Conservation (phyloP, 2,113 vertebrate species). For the Empidonax traillii region DNA sequence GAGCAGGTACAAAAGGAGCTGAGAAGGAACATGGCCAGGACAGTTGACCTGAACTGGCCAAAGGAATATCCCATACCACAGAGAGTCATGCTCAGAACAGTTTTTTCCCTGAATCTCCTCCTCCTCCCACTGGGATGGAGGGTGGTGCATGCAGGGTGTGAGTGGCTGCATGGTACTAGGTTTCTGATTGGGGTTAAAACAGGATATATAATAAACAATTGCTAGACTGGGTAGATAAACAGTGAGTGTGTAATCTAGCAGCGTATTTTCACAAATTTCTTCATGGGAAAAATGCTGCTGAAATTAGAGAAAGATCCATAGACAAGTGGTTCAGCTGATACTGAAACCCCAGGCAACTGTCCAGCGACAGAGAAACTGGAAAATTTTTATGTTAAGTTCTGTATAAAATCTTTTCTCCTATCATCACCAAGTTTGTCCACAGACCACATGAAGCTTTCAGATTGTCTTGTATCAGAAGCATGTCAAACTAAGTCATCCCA, state of each 20-base stretch:
- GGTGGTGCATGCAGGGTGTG: fast-evolving
- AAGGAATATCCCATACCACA: neutral
- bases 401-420: neutral
- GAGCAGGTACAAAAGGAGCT: neutral
- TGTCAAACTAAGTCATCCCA: neutral
- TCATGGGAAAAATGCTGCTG: neutral
- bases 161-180: neutral
- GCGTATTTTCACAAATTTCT: neutral
- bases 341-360: neutral
- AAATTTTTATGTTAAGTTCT: neutral
- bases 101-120: neutral
- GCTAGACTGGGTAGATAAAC: neutral
- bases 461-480: neutral
- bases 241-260: neutral
- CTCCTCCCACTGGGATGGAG: neutral
- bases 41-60: neutral
- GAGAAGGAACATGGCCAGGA: neutral
- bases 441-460: neutral
- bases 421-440: neutral
- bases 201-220: neutral
- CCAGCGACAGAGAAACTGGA: neutral
- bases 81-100: neutral
- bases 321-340: neutral
- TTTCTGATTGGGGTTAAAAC: neutral
- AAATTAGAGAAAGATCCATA: neutral